Evolutionary conservation across 2,888 invertebrate species (phyloP).

Genomic region (Rotaria socialis): DNA sequence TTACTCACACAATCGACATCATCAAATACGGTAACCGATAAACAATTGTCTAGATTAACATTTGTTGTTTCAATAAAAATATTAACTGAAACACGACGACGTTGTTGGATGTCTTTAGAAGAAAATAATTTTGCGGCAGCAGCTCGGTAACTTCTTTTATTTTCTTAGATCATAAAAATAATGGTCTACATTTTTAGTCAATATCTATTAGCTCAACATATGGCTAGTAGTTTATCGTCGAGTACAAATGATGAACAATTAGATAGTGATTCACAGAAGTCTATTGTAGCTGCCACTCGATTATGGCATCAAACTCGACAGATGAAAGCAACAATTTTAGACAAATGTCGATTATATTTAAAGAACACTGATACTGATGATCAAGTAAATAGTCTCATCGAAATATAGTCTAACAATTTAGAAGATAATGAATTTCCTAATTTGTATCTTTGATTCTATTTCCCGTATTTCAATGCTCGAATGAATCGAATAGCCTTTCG

Average conservation of each 20-base stretch:
- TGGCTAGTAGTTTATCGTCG: conserved; percentile 32
- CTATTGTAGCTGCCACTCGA: conserved; percentile 39
- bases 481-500: too few relatives aligned
- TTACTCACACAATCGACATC: background rate
- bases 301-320: conserved; percentile 37
- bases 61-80: background rate
- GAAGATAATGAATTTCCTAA: too few relatives aligned
- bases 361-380: conserved; percentile 1
- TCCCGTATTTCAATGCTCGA: too few relatives aligned
- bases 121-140: conserved; percentile 40
- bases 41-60: background rate
- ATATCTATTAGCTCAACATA: conserved; percentile 43
- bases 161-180: background rate
- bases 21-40: background rate
- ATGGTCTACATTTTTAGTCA: conserved; percentile 18
- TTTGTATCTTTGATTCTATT: too few relatives aligned
- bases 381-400: background rate
- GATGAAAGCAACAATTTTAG: conserved; percentile 34
- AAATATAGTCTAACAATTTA: too few relatives aligned
- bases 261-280: conserved; percentile 33
- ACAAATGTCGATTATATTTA: conserved; percentile 21
- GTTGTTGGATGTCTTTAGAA: conserved; percentile 43
- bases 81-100: conserved; percentile 28
- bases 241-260: conserved; percentile 4
- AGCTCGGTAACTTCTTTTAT: conserved; percentile 35